A percentile compares a stretch with the other conserved stretches of the same genome.
Conservation (phyloP, 2,113 vertebrate genomes). For the Rhinopomastus cyanomelas region DNA sequence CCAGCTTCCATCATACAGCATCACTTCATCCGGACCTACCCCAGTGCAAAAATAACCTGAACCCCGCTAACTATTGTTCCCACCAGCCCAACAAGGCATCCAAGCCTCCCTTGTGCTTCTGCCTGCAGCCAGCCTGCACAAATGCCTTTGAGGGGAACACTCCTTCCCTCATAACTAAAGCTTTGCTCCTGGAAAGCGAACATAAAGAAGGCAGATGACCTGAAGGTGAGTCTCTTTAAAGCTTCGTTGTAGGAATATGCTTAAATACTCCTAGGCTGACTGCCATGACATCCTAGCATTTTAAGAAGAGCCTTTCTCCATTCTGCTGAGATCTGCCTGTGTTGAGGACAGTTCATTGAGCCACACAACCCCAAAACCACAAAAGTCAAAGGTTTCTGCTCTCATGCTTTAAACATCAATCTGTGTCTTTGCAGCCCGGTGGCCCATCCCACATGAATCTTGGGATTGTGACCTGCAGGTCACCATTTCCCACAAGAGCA, state of each 20-base stretch:
- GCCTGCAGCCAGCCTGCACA: background rate
- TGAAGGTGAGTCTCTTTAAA: background rate
- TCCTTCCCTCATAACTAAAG: background rate
- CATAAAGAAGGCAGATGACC: background rate
- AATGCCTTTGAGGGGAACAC: background rate
- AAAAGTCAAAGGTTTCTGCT: background rate
- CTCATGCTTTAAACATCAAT: background rate
- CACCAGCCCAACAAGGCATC: background rate
- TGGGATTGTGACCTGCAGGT: background rate
- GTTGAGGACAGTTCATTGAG: background rate
- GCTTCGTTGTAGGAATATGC: background rate
- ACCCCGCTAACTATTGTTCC: background rate
- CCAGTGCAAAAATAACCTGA: background rate
- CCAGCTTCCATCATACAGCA: background rate
- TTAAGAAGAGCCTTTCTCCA: background rate
- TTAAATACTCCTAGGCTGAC: background rate
- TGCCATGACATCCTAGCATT: background rate
- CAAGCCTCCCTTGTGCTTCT: background rate
- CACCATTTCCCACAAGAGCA: background rate
- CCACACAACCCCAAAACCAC: background rate
- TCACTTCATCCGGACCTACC: background rate
- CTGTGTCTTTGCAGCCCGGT: background rate
- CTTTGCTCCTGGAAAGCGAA: background rate
- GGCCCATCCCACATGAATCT: accelerated
- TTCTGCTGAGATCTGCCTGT: accelerated